A percentile compares a stretch with the other conserved stretches of the same genome.
Conservation (phyloP, 2,797 vertebrate species). For the Acanthurus tractus region DNA sequence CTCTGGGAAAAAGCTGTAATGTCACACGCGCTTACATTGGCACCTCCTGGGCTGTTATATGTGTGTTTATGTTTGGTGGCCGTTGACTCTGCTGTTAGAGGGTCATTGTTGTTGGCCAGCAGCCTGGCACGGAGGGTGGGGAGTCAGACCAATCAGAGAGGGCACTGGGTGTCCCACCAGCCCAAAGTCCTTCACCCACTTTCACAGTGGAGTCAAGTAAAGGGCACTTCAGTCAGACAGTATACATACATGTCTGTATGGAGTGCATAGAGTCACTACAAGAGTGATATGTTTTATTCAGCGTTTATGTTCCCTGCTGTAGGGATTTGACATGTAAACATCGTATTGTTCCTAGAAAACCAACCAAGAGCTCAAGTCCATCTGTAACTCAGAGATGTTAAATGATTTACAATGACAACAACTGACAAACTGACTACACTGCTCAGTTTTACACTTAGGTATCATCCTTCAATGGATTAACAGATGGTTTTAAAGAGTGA, state of each 20-base stretch:
- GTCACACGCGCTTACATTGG: constrained; percentile 43
- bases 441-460: neutral
- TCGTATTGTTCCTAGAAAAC: neutral
- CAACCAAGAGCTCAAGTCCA: constrained; percentile 20
- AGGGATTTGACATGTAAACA: constrained; percentile 5
- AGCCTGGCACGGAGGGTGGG: constrained; percentile 66
- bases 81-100: constrained; percentile 70
- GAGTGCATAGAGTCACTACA: neutral
- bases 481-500: neutral
- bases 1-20: neutral
- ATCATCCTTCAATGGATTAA: too few species aligned
- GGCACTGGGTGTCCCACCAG: constrained; percentile 58
- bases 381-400: neutral
- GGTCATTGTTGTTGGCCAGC: constrained; percentile 77
- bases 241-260: neutral
- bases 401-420: neutral
- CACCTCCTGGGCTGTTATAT: constrained; percentile 38
- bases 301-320: neutral
- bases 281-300: constrained; percentile 41
- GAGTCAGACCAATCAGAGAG: constrained; percentile 58
- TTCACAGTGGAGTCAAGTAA: constrained; percentile 45
- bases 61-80: constrained; percentile 34
- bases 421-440: neutral
- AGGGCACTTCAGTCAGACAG: constrained; percentile 48
- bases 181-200: constrained; percentile 52